Base-by-base conservation (phyloP, 1,140 invertebrate genomes). In the Caligus rogercresseyi region DNA sequence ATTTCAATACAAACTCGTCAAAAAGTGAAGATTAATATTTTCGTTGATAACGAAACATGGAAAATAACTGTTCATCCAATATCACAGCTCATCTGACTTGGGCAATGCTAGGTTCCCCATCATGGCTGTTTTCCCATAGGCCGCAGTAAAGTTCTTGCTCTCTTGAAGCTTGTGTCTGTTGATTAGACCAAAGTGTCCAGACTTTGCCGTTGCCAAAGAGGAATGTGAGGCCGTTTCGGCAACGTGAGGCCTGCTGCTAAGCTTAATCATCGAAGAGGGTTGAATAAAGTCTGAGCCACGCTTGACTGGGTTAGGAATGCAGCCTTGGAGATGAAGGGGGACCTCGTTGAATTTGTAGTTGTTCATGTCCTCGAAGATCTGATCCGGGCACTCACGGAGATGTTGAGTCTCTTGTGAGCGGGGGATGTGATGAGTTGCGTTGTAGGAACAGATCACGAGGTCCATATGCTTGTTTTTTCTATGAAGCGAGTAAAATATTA, bases 341-440 rank as follows among this genome's bases (percentile, higher is more conserved):
- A 56, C 11, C 4, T 56, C 54, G 24, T 56, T 56, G n/a, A 56
- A 3, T 2, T 25, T 20, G 20, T 21, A 56, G n/a, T n/a, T 56
- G n/a, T 56, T n/a, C 54, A 56, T 21, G 1, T 56, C 54, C n/a
- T 21, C 24, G 20, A 25, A 2, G 24, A 21, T 25, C 2, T 23
- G 15, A 20, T 56, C 54, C 2, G 54, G 54, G 24, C 54, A 56
- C 2, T 56, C 54, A 20, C 24, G 15, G 15, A 56, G 15, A 20
- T 56, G 54, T 2, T 3, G 15, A 3, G 24, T 13, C 24, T 56
- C 54, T 20, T 56, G 15, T 3, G 11, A 21, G 2, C 54, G 54
- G 15, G 54, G 15, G 14, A 56, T 56, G 54, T 56, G 54, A 56
- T 56, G 54, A 2, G 54, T 56, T n/a, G 54, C 54, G 54, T 56